Conservation (phyloP, 2,888 invertebrate species). For the Hemicrepidius hirtus region DNA sequence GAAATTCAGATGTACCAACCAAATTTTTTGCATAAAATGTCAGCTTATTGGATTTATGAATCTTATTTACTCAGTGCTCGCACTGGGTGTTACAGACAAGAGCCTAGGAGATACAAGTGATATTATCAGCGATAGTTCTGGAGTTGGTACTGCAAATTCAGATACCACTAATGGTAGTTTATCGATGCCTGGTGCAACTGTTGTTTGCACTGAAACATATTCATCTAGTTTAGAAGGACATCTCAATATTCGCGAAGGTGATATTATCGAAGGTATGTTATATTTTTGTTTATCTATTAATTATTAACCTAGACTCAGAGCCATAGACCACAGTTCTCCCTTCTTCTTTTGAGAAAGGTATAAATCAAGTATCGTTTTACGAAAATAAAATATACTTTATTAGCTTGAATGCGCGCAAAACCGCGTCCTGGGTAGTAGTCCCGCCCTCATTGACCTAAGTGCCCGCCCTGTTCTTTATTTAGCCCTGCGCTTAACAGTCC, state of each 20-base stretch:
- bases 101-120: conserved; percentile 92
- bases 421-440: no score
- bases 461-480: no score
- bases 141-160: conserved; percentile 92
- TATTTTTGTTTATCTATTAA: no score
- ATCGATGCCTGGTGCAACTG: conserved; percentile 87
- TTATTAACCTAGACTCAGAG: no score
- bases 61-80: conserved; percentile 68
- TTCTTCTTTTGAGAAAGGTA: no score
- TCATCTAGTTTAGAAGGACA: conserved; percentile 84
- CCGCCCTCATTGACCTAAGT: no score
- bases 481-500: no score
- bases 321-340: no score
- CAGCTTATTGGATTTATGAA: conserved; percentile 43
- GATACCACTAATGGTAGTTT: conserved; percentile 87
- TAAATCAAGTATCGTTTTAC: no score
- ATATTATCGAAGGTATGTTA: conserved; percentile 89
- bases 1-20: conserved; percentile 19
- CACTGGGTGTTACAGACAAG: conserved; percentile 83
- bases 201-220: conserved; percentile 90
- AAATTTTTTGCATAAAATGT: conserved; percentile 17
- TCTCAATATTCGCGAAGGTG: conserved; percentile 89
- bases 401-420: no score
- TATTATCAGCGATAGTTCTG: conserved; percentile 94
- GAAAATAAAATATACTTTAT: no score